A percentile compares a stretch with the other conserved stretches of the same genome.
These are phyloP conservation scores for Caenorhabditis sinica DNA, from an alignment of 2,888 invertebrate genomes.

Conservation along the genomic window DNA sequence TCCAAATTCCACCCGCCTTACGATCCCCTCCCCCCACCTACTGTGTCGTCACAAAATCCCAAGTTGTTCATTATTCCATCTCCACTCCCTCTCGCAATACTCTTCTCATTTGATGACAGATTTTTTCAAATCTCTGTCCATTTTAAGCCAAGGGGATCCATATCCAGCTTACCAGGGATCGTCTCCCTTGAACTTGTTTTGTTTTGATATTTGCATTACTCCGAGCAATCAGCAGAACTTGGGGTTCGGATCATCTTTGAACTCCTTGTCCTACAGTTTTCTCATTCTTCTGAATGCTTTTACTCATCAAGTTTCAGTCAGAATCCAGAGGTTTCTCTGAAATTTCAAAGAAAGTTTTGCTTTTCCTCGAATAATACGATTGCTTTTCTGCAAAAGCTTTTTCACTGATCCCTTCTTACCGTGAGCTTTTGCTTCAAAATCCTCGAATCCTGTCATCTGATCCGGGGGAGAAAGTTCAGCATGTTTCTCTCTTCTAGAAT, in stretches of 20 bases:
- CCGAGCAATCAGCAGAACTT: not conserved
- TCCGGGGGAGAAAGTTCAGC: slow-evolving; percentile 2
- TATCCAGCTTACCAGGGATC: slow-evolving; percentile 38
- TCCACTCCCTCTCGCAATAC: not conserved
- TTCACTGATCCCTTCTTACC: slow-evolving; percentile 11
- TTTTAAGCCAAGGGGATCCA: slow-evolving; percentile 27
- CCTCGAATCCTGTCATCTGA: slow-evolving; percentile 12
- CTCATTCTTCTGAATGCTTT: not conserved
- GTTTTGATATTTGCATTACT: slow-evolving; percentile 7
- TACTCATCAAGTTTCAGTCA: not conserved
- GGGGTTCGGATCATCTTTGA: slow-evolving; percentile 29
- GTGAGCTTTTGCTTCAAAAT: not conserved
- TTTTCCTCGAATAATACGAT: not conserved
- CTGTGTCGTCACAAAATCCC: slow-evolving; percentile 7
- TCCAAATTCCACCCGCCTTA: not conserved
- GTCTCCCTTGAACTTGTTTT: slow-evolving; percentile 43
- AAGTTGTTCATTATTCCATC: not conserved
- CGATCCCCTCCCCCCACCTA: not conserved
- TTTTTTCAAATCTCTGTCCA: not conserved
- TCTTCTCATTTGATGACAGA: not conserved
- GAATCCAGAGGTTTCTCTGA: not conserved
- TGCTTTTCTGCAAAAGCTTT: not conserved
- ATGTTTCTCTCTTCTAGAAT: slow-evolving; percentile 1
- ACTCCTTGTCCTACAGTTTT: not conserved
- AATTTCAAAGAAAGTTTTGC: not conserved